Percentiles rank a stretch among this genome's conserved stretches.
Evolutionary conservation across 30 jellyfish, hydroid and myxozoan genomes (phyloP).

Genomic region (Rhopilema esculentum): DNA sequence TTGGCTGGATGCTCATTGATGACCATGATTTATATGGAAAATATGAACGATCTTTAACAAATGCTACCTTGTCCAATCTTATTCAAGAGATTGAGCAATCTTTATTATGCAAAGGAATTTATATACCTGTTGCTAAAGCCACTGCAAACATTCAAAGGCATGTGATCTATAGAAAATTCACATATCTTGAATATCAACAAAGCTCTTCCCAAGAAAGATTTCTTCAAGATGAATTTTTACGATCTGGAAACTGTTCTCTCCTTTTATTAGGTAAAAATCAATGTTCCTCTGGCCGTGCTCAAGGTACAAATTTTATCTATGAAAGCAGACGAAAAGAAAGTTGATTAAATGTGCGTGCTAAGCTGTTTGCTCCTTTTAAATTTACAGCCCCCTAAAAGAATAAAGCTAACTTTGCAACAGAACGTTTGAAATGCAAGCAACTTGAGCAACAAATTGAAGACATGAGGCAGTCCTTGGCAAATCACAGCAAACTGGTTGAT

Average conservation of each 20-base stretch:
- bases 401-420: no score
- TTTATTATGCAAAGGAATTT: constrained; percentile 19
- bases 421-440: no score
- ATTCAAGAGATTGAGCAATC: constrained; percentile 19
- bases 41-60: background rate
- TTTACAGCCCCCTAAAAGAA: no score
- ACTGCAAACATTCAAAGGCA: constrained; percentile 34
- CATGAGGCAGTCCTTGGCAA: no score
- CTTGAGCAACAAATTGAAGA: no score
- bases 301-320: constrained; percentile 28
- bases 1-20: constrained; percentile 13
- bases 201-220: constrained; percentile 18
- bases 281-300: constrained; percentile 41
- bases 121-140: constrained; percentile 50
- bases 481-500: no score
- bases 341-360: no score
- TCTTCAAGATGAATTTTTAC: constrained; percentile 51
- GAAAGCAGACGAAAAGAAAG: no score
- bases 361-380: no score
- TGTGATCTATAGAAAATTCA: constrained; percentile 41
- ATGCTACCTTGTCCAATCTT: constrained; percentile 22
- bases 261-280: constrained; percentile 15
- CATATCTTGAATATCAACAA: constrained; percentile 16
- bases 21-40: background rate
- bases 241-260: constrained; percentile 42